Evolutionary conservation across 2,888 invertebrate genomes (phyloP).

Genomic region (Plusia festucae): DNA sequence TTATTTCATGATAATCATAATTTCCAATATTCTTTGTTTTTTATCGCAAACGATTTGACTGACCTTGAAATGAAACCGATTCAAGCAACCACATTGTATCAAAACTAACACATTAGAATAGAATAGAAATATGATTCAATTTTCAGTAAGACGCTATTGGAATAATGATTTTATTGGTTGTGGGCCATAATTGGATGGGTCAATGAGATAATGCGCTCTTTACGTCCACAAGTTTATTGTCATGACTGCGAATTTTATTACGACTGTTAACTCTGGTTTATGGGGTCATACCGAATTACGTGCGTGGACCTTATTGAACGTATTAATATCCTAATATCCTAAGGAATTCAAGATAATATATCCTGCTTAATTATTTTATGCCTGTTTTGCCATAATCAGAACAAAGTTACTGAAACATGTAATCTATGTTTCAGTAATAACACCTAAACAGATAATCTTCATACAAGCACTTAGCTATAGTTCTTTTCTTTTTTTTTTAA

Average conservation of each 20-base stretch:
- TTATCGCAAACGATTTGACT: neutral
- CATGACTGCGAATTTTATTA: slow-evolving; percentile 46
- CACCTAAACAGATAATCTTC: no score
- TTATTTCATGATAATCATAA: no score
- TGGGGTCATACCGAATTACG: slow-evolving; percentile 32
- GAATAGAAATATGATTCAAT: slow-evolving; percentile 46
- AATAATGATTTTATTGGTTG: slow-evolving; percentile 55
- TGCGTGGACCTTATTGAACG: neutral
- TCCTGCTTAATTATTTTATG: neutral
- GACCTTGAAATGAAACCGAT: neutral
- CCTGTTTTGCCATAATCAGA: no score
- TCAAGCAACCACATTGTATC: neutral
- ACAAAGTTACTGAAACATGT: no score
- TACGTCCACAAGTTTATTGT: slow-evolving; percentile 44
- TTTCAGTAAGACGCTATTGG: slow-evolving; percentile 35
- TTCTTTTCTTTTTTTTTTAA: no score
- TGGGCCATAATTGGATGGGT: slow-evolving; percentile 58
- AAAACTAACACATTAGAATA: slow-evolving; percentile 35
- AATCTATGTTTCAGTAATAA: no score
- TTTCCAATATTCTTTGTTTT: no score
- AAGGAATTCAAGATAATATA: neutral
- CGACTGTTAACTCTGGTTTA: slow-evolving; percentile 42
- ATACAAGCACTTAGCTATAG: no score
- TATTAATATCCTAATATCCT: neutral
- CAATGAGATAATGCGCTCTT: slow-evolving; percentile 61